phyloP scores from a whole-genome alignment of 2,797 vertebrate genomes.

The Pitangus sulphuratus region DNA sequence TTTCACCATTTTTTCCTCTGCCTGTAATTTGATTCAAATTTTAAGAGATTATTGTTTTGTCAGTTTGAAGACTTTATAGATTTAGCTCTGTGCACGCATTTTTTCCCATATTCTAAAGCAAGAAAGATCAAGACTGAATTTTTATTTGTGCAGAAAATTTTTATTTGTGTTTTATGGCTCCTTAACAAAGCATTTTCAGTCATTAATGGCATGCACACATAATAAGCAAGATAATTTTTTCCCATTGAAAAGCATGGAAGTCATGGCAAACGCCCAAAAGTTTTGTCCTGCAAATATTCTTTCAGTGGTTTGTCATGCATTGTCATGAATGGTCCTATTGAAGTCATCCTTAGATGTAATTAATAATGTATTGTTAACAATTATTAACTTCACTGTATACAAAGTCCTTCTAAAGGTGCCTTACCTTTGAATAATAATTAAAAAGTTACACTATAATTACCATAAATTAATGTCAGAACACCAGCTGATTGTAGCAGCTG shows the following conservation, averaged over 20 bases:
- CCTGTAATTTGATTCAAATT: not conserved
- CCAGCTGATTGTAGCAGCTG: not conserved
- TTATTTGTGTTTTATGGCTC: not conserved
- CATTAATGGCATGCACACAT: not conserved
- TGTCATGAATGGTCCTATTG: not conserved
- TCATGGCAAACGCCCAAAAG: not conserved
- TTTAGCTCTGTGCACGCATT: not conserved
- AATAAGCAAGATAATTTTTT: not conserved
- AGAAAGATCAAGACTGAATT: not conserved
- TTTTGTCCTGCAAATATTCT: not conserved
- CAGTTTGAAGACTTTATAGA: not conserved
- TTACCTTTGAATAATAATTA: not conserved
- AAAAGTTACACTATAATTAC: not conserved
- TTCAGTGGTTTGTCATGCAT: not conserved
- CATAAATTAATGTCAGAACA: conserved; percentile 40
- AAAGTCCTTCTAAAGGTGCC: not conserved
- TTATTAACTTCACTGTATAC: not conserved
- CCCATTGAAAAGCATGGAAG: not conserved
- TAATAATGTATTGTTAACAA: not conserved
- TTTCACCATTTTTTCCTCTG: not conserved
- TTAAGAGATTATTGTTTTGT: not conserved
- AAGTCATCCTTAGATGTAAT: not conserved
- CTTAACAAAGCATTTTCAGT: not conserved
- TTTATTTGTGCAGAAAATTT: not conserved
- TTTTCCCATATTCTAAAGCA: not conserved